phyloP scores from a whole-genome alignment of 2,888 invertebrate genomes.

The Plutella xylostella region DNA sequence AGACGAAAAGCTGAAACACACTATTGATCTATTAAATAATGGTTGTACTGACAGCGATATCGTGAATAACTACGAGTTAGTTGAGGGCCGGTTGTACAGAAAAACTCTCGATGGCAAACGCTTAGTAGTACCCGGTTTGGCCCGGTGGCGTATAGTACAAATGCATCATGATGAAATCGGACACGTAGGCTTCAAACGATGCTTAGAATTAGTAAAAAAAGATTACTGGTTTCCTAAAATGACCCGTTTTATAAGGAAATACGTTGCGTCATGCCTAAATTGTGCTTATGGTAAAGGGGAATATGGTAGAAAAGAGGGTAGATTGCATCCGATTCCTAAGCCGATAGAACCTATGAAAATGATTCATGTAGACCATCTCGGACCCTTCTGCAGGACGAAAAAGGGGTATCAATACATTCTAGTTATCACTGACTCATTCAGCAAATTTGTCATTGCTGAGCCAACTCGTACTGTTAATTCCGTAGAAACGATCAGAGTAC shows the following conservation, averaged over 20 bases:
- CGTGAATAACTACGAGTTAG: slow-evolving; percentile 9
- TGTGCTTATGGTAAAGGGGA: slow-evolving; percentile 27
- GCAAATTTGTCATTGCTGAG: not conserved
- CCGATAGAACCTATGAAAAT: slow-evolving; percentile 23
- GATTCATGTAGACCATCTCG: slow-evolving; percentile 24
- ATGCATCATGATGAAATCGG: slow-evolving; percentile 31
- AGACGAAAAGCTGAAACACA: slow-evolving; percentile 9
- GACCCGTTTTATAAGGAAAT: slow-evolving; percentile 22
- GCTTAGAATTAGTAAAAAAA: slow-evolving; percentile 22
- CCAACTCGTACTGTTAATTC: slow-evolving; percentile 6
- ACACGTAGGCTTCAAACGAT: slow-evolving; percentile 19
- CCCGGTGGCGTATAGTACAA: slow-evolving; percentile 25
- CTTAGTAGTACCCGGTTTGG: slow-evolving; percentile 24
- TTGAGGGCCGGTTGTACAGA: slow-evolving; percentile 18
- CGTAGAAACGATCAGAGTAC: slow-evolving; percentile 17
- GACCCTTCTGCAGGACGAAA: slow-evolving; percentile 21
- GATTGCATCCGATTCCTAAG: slow-evolving; percentile 20
- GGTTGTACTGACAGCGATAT: not conserved
- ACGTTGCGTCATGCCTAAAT: slow-evolving; percentile 22
- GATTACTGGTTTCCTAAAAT: slow-evolving; percentile 28
- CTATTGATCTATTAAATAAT: slow-evolving; percentile 7
- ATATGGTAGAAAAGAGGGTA: slow-evolving; percentile 17
- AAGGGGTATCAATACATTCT: not conserved
- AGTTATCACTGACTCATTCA: not conserved
- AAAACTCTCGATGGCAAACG: slow-evolving; percentile 21